Evolutionary conservation across 2,888 invertebrate genomes (phyloP).

Genomic region (Phlogophora meticulosa): DNA sequence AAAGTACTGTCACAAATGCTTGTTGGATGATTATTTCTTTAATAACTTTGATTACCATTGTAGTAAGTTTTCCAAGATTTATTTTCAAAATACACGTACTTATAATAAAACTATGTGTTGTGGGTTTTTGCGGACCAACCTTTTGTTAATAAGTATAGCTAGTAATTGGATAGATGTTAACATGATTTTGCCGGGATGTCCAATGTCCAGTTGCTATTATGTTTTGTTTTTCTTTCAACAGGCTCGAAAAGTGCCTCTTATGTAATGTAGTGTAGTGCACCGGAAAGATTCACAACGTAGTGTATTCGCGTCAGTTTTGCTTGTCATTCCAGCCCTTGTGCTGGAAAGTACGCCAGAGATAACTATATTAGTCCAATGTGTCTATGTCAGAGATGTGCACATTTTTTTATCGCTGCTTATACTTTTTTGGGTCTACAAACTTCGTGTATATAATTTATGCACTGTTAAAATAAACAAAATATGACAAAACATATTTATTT

Average conservation of each 20-base stretch:
- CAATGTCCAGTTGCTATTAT: not conserved
- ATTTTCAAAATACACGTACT: not conserved
- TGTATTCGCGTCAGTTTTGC: too few species aligned
- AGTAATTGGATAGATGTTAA: slow-evolving; percentile 35
- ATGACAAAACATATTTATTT: too few species aligned
- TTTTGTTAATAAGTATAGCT: not conserved
- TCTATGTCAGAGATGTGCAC: too few species aligned
- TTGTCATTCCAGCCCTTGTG: too few species aligned
- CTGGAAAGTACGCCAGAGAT: too few species aligned
- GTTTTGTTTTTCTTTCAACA: not conserved
- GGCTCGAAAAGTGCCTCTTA: too few species aligned
- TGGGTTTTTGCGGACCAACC: slow-evolving; percentile 1
- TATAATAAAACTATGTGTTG: not conserved
- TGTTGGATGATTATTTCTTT: not conserved
- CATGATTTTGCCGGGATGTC: slow-evolving; percentile 13
- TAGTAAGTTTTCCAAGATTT: not conserved
- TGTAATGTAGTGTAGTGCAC: too few species aligned
- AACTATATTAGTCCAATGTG: too few species aligned
- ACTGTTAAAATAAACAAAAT: too few species aligned
- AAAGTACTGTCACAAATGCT: not conserved
- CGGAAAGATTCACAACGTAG: too few species aligned
- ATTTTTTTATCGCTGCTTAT: too few species aligned
- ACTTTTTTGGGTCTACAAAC: not conserved
- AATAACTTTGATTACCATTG: not conserved
- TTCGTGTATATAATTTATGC: too few species aligned